These are phyloP conservation scores for Merluccius polli DNA, from an alignment of 2,797 vertebrate species.

Conservation along the genomic window DNA sequence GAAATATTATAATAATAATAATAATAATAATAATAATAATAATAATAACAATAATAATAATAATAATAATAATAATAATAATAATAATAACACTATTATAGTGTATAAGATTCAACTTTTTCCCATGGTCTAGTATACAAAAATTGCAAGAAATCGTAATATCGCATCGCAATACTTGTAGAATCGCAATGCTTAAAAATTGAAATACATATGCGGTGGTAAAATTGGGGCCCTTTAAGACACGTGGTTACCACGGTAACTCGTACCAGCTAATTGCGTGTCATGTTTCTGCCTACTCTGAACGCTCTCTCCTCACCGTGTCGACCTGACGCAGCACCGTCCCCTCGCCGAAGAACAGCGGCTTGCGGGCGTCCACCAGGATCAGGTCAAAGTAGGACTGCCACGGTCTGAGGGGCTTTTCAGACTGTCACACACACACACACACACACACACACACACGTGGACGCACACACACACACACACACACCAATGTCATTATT, in stretches of 20 bases:
- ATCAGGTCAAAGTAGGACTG: conserved; percentile 94
- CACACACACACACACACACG: conserved; percentile 3
- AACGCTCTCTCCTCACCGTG: conserved; percentile 74
- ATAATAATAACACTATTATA: no score
- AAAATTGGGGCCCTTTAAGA: no score
- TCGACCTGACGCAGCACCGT: conserved; percentile 91
- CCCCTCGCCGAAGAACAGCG: conserved; percentile 90
- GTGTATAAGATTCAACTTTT: no score
- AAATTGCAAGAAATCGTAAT: no score
- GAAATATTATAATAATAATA: no score
- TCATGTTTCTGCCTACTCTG: neutral
- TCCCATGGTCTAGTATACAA: no score
- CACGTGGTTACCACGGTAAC: neutral
- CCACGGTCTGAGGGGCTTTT: conserved; percentile 81
- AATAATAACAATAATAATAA: no score
- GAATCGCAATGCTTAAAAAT: no score
- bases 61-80: no score
- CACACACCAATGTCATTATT: neutral
- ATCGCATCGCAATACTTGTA: no score
- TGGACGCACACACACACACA: conserved; percentile 4
- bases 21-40: no score
- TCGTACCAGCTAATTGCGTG: neutral
- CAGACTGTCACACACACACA: conserved; percentile 62
- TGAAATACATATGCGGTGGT: no score
- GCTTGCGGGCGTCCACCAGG: conserved; percentile 90